Conservation (phyloP, 2,888 invertebrate species). For the Rhamnusium bicolor region DNA sequence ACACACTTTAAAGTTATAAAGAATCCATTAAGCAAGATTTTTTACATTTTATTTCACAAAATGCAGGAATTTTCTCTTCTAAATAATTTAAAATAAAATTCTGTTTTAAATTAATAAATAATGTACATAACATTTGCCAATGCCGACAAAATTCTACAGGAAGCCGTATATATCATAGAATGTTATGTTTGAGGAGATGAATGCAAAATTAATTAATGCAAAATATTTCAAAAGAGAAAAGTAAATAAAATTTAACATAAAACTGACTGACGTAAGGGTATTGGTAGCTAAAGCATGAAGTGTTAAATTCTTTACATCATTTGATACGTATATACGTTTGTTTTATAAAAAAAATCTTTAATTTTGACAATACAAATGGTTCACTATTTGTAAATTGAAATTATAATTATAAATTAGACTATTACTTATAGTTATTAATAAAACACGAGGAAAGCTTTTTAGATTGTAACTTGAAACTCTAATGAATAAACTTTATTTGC, state of each 20-base stretch:
- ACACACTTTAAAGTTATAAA: too few species aligned
- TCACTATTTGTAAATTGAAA: too few species aligned
- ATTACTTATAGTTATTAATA: too few species aligned
- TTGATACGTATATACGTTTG: not conserved
- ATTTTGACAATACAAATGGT: too few species aligned
- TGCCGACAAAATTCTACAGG: not conserved
- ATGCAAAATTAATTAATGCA: not conserved
- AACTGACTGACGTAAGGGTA: not conserved
- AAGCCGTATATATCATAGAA: not conserved
- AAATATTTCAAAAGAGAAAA: not conserved
- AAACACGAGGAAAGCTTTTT: too few species aligned
- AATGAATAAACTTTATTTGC: too few species aligned
- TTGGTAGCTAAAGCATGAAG: not conserved
- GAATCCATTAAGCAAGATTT: too few species aligned
- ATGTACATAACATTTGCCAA: not conserved
- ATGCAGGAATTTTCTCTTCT: not conserved
- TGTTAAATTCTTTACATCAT: constrained; percentile 2
- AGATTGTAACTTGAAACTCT: too few species aligned
- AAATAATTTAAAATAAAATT: not conserved
- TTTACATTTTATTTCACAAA: not conserved
- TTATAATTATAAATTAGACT: too few species aligned
- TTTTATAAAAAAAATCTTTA: too few species aligned
- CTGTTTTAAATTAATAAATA: not conserved
- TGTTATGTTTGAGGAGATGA: not conserved
- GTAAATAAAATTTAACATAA: not conserved